Percentiles rank a stretch among this genome's conserved stretches.
Evolutionary conservation across 2,888 invertebrate genomes (phyloP).

Genomic region (Hydroisotoma schaefferi): DNA sequence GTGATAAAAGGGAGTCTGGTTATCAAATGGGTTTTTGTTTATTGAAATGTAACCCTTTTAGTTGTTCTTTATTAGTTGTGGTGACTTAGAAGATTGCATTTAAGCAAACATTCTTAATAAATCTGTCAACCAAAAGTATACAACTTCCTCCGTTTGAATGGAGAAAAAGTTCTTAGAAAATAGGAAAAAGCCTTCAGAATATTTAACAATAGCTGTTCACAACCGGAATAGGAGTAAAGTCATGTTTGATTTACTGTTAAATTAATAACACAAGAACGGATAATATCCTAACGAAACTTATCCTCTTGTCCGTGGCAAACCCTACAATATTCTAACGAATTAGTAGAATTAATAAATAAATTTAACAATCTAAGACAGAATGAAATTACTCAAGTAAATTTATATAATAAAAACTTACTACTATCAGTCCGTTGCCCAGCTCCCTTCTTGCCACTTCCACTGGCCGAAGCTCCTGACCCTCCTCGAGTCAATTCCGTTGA

Average conservation of each 20-base stretch:
- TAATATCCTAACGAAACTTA: background rate
- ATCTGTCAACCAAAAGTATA: no score
- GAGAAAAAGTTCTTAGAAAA: no score
- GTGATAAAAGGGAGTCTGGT: no score
- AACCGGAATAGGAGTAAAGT: no score
- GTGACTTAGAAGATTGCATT: no score
- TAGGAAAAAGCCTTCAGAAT: no score
- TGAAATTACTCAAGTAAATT: background rate
- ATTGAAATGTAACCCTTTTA: no score
- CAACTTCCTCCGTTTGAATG: no score
- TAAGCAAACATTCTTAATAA: no score
- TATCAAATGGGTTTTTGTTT: no score
- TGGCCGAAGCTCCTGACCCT: background rate
- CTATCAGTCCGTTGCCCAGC: slow-evolving; percentile 40
- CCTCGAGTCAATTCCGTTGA: slow-evolving; percentile 3
- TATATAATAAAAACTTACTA: slow-evolving; percentile 34
- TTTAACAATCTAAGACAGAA: background rate
- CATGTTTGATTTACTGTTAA: background rate
- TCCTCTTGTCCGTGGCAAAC: background rate
- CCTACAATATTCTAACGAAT: background rate
- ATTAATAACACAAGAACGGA: background rate
- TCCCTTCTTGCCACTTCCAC: slow-evolving; percentile 30
- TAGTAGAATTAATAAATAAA: background rate
- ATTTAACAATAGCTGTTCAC: no score
- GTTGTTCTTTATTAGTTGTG: no score